Base-by-base conservation (phyloP, 1,140 invertebrate genomes). In the Schlechtendalia chinensis region DNA sequence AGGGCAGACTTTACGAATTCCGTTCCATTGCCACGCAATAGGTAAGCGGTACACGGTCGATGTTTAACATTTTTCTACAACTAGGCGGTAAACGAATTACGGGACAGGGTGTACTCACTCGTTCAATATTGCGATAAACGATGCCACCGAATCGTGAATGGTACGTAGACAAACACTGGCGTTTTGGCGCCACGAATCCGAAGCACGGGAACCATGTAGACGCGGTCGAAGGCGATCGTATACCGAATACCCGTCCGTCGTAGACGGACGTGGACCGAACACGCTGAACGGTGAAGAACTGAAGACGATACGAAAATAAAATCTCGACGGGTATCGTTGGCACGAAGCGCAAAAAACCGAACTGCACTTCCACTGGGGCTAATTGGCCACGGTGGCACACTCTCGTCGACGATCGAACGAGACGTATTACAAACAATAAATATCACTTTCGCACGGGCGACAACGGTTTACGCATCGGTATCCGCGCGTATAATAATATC, bases 161-260 rank as follows among this genome's bases (percentile, higher is more conserved):
- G 12, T 16, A 72, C 24, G 16, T 5, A 12, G 16, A 61, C 24
- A 22, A 29, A 47, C 8, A n/a, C 24, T 54, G 69, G 17, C 69
- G 50, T 54, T 54, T 72, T 72, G 50, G 24, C 27, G 47, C 69
- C 22, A 72, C 69, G 17, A 54, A 3, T 29, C 4, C 29, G 24
- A 72, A 24, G 69, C 69, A 72, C 47, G 24, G 45, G 24, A 72
- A 72, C 24, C 69, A 72, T 54, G 69, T 53, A 72, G 69, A 54
- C 65, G 22, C 67, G 32, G 22, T 17, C 69, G 17, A 19, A 71
- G 5, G 12, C n/a, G n/a, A n/a, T n/a, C n/a, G n/a, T n/a, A n/a
- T n/a, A n/a, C n/a, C n/a, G n/a, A n/a, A n/a, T n/a, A n/a, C n/a
- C n/a, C n/a, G n/a, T n/a, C n/a, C n/a, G n/a, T n/a, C n/a, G n/a